These are phyloP conservation scores for Cyphomyrus discorhynchus DNA, from an alignment of 2,113 vertebrate genomes.

Conservation along the genomic window DNA sequence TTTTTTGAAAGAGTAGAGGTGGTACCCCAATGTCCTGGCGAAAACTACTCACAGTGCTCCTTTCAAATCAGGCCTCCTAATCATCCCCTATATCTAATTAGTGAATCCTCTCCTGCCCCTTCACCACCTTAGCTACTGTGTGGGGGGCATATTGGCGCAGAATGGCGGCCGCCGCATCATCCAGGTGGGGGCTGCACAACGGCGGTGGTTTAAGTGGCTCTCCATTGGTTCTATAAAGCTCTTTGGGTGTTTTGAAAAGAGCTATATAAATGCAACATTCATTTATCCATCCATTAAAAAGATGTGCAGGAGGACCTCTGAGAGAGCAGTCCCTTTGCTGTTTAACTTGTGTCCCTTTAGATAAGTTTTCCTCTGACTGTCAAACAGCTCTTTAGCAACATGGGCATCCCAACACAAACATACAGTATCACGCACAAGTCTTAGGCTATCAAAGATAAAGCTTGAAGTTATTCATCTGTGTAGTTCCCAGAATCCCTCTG, in stretches of 20 bases:
- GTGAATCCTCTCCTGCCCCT: neutral
- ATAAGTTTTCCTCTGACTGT: neutral
- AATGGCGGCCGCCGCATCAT: neutral
- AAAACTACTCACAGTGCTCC: neutral
- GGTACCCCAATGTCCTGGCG: neutral
- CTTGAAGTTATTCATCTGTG: neutral
- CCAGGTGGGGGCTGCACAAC: neutral
- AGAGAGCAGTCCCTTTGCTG: neutral
- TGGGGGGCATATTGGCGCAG: neutral
- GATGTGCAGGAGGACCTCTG: neutral
- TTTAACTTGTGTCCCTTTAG: neutral
- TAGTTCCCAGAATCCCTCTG: neutral
- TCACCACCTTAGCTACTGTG: neutral
- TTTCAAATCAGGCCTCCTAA: neutral
- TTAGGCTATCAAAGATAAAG: neutral
- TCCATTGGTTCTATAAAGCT: neutral
- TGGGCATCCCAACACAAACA: neutral
- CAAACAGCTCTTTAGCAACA: neutral
- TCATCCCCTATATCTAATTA: neutral
- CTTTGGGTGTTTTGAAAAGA: neutral
- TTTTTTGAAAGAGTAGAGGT: neutral
- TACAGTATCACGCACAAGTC: neutral
- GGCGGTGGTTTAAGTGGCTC: neutral
- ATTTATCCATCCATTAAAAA: neutral
- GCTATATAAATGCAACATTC: neutral